Base-by-base conservation (phyloP, 2,888 invertebrate genomes). In the Drosophila incognita region DNA sequence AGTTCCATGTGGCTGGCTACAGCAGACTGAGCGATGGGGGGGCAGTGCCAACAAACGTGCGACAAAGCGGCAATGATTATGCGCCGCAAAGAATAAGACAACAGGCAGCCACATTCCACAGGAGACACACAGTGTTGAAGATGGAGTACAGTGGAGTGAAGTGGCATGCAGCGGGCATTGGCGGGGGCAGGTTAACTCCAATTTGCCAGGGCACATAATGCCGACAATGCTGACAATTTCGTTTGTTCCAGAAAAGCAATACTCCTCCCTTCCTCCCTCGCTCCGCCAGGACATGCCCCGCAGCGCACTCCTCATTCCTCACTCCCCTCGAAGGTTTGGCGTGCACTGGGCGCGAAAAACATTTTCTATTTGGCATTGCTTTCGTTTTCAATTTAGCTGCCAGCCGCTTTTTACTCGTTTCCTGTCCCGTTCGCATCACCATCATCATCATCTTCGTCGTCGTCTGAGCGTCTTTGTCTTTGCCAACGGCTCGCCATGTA, bases 41-140 rank as follows among this genome's bases (percentile, higher is more conserved):
- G 61, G 38, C 57, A 49, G 31, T 54, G 51, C 24, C 65, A 70
- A 74, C 80, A 79, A 89, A 82, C 85, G 87, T 85, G 87, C 86
- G 90, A 87, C 88, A 87, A 87, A 87, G 69, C 89, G 89, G 88
- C 89, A 82, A 87, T 89, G 88, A 89, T 87, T 87, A 87, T 75
- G 84, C 89, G 79, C 72, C 76, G 76, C 76, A 36, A 57, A 46
- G 40, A 40, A 65, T 88, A 79, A 85, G 87, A 85, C 84, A 85
- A 85, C 77, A 79, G 66, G 51, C 79, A 51, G 62, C 42, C 52
- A 35, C 76, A 61, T 58, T 66, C 59, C 72, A 40, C 65, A 70
- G 40, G 49, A 36, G 60, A 36, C 10, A 27, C n/a, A 18, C 21
- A n/a, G 11, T 11, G 3, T 24, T 53, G 1, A 11, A 24, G 1